A percentile compares a stretch with the other conserved stretches of the same genome.
These are phyloP conservation scores for Todus mexicanus DNA, from an alignment of 2,797 vertebrate genomes.

Conservation along the genomic window DNA sequence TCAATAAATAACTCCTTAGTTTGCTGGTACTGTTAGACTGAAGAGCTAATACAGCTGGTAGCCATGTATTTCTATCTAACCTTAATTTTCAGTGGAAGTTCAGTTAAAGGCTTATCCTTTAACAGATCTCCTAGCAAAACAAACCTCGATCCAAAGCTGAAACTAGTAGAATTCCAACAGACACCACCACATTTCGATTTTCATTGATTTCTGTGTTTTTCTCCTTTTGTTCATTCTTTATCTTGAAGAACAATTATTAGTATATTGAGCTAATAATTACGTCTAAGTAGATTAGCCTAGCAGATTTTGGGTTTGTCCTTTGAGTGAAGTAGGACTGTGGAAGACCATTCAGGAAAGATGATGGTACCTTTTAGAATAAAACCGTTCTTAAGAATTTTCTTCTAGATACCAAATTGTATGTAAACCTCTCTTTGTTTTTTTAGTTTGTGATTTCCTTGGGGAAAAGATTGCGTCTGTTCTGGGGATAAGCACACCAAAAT, in stretches of 20 bases:
- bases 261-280: background rate
- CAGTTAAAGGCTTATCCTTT: background rate
- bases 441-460: constrained; percentile 95
- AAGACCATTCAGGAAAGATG: background rate
- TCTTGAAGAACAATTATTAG: background rate
- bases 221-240: background rate
- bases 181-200: background rate
- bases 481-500: constrained; percentile 94
- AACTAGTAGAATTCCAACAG: background rate
- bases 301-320: background rate
- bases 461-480: constrained; percentile 95
- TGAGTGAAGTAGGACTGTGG: background rate
- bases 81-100: background rate
- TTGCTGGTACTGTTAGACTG: background rate
- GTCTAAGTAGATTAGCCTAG: background rate
- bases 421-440: constrained; percentile 25
- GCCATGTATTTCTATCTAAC: background rate
- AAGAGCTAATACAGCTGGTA: background rate
- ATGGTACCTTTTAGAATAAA: background rate
- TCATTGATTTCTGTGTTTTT: background rate
- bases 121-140: background rate
- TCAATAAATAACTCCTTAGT: background rate
- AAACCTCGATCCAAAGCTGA: background rate
- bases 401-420: background rate
- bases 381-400: background rate